A percentile compares a stretch with the other conserved stretches of the same genome.
Conservation (phyloP, 2,797 vertebrate genomes). For the Clarias platycephalus region DNA sequence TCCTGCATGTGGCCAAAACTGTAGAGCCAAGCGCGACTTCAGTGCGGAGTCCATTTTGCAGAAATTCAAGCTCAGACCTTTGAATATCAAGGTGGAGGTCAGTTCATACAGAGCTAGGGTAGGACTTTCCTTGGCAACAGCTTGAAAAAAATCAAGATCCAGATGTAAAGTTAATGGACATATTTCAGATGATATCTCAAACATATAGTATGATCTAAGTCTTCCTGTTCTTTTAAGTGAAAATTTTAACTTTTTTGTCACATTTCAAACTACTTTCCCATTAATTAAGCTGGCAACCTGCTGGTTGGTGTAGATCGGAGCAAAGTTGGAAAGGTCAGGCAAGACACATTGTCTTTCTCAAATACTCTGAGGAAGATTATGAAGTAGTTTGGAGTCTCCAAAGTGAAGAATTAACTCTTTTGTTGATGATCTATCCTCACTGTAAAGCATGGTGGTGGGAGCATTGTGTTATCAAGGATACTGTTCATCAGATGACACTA, state of each 20-base stretch:
- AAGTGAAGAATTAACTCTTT: neutral
- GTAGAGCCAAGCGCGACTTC: slow-evolving; percentile 27
- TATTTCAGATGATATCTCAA: too few species aligned
- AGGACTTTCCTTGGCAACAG: too few species aligned
- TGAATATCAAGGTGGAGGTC: slow-evolving; percentile 9
- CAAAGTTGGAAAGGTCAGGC: slow-evolving; percentile 48
- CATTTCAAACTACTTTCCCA: slow-evolving; percentile 14
- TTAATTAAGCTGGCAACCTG: neutral
- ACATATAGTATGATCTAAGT: too few species aligned
- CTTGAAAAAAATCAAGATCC: too few species aligned
- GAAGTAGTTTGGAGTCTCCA: neutral
- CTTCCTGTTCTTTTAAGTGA: neutral
- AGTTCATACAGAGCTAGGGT: neutral
- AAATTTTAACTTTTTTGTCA: neutral
- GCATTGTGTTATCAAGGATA: neutral
- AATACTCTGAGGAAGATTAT: neutral
- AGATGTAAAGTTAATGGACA: too few species aligned
- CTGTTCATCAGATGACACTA: neutral
- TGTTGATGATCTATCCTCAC: neutral
- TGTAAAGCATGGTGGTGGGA: neutral
- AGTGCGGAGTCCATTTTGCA: neutral
- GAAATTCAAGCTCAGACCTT: neutral
- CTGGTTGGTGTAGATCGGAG: slow-evolving; percentile 38
- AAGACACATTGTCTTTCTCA: neutral
- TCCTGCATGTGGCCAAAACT: slow-evolving; percentile 21